Conservation (phyloP, 2,797 vertebrate species). For the Thalassophryne amazonica region DNA sequence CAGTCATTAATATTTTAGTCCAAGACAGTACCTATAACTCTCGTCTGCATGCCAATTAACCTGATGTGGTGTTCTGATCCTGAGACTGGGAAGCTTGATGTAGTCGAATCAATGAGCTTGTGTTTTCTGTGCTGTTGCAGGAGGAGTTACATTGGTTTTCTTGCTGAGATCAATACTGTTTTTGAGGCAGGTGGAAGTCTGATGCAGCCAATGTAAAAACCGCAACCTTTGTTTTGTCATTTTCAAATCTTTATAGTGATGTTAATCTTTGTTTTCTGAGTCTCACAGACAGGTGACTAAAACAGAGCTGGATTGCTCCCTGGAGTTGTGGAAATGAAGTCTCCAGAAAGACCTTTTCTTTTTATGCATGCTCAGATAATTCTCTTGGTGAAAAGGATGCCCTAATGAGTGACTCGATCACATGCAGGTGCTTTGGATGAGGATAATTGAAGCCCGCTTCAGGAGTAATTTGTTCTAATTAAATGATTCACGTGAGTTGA, state of each 20-base stretch:
- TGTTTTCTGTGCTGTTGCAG: no score
- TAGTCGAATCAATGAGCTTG: no score
- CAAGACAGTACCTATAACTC: no score
- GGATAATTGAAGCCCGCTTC: not conserved
- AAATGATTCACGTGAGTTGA: not conserved
- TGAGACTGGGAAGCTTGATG: no score
- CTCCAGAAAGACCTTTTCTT: not conserved
- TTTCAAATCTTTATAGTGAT: not conserved
- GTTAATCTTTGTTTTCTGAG: not conserved
- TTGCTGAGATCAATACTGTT: not conserved
- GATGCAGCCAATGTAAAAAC: not conserved
- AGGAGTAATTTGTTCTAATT: not conserved
- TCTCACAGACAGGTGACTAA: conserved; percentile 6
- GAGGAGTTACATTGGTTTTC: not conserved
- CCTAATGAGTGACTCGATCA: not conserved
- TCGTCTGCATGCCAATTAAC: no score
- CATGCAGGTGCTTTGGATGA: not conserved
- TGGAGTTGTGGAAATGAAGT: conserved; percentile 2
- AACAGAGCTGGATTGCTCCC: not conserved
- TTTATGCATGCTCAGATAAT: not conserved
- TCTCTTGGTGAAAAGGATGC: conserved; percentile 1
- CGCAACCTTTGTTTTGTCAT: not conserved
- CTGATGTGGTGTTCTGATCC: no score
- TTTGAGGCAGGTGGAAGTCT: not conserved
- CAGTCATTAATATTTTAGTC: no score